A percentile compares a stretch with the other conserved stretches of the same genome.
Conservation (phyloP, 2,113 vertebrate species). For the Lanius collurio region DNA sequence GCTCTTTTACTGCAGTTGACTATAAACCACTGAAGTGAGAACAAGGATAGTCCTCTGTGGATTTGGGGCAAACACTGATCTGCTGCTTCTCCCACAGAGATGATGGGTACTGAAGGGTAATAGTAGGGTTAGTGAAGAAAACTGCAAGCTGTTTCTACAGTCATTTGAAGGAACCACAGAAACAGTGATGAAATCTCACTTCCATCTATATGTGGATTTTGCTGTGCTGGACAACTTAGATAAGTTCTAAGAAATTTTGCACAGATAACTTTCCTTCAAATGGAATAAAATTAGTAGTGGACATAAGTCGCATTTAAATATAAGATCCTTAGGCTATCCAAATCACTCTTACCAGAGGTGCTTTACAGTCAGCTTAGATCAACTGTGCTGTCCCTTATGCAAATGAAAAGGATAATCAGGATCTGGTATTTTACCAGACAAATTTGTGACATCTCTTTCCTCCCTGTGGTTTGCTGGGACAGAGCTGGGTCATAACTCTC, state of each 20-base stretch:
- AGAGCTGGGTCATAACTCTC: not conserved
- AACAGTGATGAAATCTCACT: not conserved
- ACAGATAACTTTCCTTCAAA: conserved; percentile 2
- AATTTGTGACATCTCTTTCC: conserved; percentile 3
- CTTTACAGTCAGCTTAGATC: conserved; percentile 43
- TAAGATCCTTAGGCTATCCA: conserved; percentile 34
- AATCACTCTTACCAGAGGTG: conserved; percentile 37
- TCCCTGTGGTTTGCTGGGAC: not conserved
- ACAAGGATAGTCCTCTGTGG: not conserved
- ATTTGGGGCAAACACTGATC: not conserved
- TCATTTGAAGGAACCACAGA: not conserved
- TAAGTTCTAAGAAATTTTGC: not conserved
- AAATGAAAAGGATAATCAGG: conserved; percentile 49
- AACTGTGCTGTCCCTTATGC: not conserved
- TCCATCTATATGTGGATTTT: not conserved
- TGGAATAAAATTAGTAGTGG: not conserved
- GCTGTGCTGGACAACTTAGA: rapidly evolving
- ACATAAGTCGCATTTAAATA: conserved; percentile 22
- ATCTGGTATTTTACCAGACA: conserved; percentile 17
- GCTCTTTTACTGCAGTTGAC: not conserved
- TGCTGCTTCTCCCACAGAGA: not conserved
- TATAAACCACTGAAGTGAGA: not conserved
- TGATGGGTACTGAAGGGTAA: not conserved
- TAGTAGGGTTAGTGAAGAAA: not conserved
- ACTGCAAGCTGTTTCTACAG: not conserved